A percentile compares a stretch with the other conserved stretches of the same genome.
These are phyloP conservation scores for Oxytorus armatus DNA, from an alignment of 2,888 invertebrate genomes.

Conservation along the genomic window DNA sequence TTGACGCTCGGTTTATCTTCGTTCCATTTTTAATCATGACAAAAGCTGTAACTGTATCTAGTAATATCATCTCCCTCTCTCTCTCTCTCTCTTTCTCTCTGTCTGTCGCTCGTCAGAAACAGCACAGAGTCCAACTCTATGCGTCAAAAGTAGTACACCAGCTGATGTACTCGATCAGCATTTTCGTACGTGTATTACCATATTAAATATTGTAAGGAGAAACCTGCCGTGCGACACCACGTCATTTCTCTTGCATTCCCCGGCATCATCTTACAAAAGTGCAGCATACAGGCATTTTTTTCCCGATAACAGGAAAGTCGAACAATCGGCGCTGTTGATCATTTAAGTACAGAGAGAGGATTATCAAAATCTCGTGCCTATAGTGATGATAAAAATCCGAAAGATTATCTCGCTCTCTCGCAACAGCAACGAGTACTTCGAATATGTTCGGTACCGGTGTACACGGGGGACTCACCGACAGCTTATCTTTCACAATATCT, in stretches of 20 bases:
- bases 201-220: slow-evolving; percentile 19
- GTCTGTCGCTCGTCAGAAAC: too few relatives aligned
- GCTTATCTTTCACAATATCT: slow-evolving; percentile 6
- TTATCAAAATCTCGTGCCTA: neutral
- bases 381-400: neutral
- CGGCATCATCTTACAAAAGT: neutral
- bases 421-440: neutral
- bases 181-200: slow-evolving; percentile 6
- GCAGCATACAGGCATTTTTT: neutral
- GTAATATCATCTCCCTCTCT: slow-evolving; percentile 3
- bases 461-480: neutral
- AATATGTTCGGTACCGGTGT: neutral
- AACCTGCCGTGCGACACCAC: neutral
- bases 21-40: slow-evolving; percentile 15
- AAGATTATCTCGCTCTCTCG: neutral
- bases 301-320: neutral
- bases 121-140: slow-evolving; percentile 20
- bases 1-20: neutral
- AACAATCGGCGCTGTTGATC: neutral
- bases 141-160: slow-evolving; percentile 1
- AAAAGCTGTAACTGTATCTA: slow-evolving; percentile 15
- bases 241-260: slow-evolving; percentile 2
- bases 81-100: slow-evolving; percentile 23
- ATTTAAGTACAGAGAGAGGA: neutral
- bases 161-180: slow-evolving; percentile 32